A percentile compares a stretch with the other conserved stretches of the same genome.
These are phyloP conservation scores for Trichechus manatus DNA, from an alignment of 2,113 vertebrate species.

Conservation along the genomic window DNA sequence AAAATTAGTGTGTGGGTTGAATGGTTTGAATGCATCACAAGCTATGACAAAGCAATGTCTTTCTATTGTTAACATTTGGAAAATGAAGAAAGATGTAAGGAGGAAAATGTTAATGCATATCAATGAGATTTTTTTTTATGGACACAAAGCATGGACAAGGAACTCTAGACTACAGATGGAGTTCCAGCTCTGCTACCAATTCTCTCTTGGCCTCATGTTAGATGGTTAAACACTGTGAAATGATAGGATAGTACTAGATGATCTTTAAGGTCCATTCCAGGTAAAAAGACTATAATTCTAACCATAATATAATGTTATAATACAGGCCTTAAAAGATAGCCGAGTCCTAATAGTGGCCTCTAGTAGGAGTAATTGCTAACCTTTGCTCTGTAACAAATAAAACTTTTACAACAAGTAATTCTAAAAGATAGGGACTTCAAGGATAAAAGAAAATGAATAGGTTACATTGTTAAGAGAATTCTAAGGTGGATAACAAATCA, in stretches of 20 bases:
- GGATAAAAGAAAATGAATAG: conserved; percentile 52
- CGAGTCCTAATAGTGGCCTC: conserved; percentile 49
- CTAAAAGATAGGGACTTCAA: conserved; percentile 36
- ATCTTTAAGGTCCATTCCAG: conserved; percentile 20
- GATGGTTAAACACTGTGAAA: conserved; percentile 45
- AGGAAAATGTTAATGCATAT: background rate
- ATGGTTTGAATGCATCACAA: background rate
- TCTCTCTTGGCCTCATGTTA: background rate
- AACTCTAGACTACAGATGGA: background rate
- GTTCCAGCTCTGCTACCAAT: background rate
- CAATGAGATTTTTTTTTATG: background rate
- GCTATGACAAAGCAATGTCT: background rate
- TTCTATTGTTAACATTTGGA: background rate
- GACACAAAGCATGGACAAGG: background rate
- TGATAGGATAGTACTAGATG: background rate
- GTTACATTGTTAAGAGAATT: conserved; percentile 42
- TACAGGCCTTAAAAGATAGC: conserved; percentile 48
- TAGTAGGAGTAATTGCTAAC: conserved; percentile 61
- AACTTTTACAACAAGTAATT: conserved; percentile 62
- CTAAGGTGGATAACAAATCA: conserved; percentile 51
- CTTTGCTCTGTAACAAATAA: conserved; percentile 53
- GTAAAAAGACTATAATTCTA: conserved; percentile 67
- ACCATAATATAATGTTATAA: conserved; percentile 53
- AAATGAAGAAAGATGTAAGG: background rate
- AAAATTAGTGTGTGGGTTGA: background rate